Evolutionary conservation across 2,888 invertebrate species (phyloP), one percentile per base, ranked within the genome.

Genomic region (Drosophila helvetica): DNA sequence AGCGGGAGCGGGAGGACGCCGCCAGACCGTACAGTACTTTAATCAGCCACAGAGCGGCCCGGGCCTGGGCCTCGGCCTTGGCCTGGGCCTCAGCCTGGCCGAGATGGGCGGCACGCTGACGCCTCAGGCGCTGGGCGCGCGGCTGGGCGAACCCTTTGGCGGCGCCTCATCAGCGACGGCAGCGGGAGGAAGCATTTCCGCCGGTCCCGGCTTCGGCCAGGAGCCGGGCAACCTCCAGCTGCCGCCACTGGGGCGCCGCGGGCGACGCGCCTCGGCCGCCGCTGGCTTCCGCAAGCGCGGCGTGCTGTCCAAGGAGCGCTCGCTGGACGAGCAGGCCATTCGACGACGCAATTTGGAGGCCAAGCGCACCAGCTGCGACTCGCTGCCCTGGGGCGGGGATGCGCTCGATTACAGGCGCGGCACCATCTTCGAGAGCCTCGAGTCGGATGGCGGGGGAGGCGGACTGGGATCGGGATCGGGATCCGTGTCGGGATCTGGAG

Each of bases 331-430:
- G 76, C 91, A 91, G 86, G 93, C 76, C 87, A 92, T 81, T 90
- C 93, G 79, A 91, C 93, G 90, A 91, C 93, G 80, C 92, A 93
- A 90, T 89, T 92, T 78, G 92, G 94, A 94, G 93, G 90, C 92
- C 92, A 89, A 93, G 91, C 92, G 92, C 72, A 91, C 91, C 88
- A 92, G 92, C 64, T 92, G 91, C 72, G 91, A 92, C 69, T 91
- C 91, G 43, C 71, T 92, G 67, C 91, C 92, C 0, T 91, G 92
- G 90, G 89, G 90, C 63, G 90, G 91, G 27, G 90, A 90, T 65
- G 89, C 88, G 25, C 66, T 83, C 42, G 91, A 91, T 57, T 89
- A 88, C 56, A 79, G 90, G 17, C 90, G 92, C 54, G 91, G 90
- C 74, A 92, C 92, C 56, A 91, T 92, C 61, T 92, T 92, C 74